Conservation (phyloP, 92 coral and sea anemone genomes). For the Desmophyllum pertusum region DNA sequence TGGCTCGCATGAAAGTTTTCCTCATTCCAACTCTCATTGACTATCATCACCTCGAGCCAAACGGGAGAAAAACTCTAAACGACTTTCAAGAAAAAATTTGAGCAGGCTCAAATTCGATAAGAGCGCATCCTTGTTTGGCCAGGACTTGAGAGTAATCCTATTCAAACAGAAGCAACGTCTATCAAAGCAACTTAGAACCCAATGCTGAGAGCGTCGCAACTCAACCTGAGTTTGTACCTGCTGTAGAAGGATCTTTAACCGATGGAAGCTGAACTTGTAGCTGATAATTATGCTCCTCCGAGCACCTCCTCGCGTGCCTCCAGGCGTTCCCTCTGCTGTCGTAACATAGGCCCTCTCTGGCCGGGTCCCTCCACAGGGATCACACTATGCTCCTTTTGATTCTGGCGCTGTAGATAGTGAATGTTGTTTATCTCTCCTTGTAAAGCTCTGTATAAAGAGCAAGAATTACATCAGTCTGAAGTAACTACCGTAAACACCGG, state of each 20-base stretch:
- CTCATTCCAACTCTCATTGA: too few relatives aligned
- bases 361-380: slow-evolving; percentile 49
- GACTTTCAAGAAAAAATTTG: too few relatives aligned
- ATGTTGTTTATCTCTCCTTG: slow-evolving; percentile 80
- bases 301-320: slow-evolving; percentile 94
- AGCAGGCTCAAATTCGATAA: too few relatives aligned
- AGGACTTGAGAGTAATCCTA: too few relatives aligned
- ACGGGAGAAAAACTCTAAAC: too few relatives aligned
- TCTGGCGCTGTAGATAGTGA: slow-evolving; percentile 66
- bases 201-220: slow-evolving; percentile 58
- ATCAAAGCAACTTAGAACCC: too few relatives aligned
- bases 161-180: background rate
- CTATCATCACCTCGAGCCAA: too few relatives aligned
- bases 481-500: too few relatives aligned
- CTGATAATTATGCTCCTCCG: slow-evolving; percentile 93
- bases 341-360: slow-evolving; percentile 66
- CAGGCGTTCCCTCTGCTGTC: slow-evolving; percentile 86
- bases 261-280: slow-evolving; percentile 88
- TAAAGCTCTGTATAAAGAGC: slow-evolving; percentile 61
- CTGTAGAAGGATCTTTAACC: slow-evolving; percentile 75
- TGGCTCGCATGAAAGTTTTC: too few relatives aligned
- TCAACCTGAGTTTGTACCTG: slow-evolving; percentile 83
- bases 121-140: too few relatives aligned
- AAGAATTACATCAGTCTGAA: too few relatives aligned
- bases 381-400: slow-evolving; percentile 34